Evolutionary conservation across 2,797 vertebrate genomes (phyloP).

Genomic region (Hapalemur alaotrensis): DNA sequence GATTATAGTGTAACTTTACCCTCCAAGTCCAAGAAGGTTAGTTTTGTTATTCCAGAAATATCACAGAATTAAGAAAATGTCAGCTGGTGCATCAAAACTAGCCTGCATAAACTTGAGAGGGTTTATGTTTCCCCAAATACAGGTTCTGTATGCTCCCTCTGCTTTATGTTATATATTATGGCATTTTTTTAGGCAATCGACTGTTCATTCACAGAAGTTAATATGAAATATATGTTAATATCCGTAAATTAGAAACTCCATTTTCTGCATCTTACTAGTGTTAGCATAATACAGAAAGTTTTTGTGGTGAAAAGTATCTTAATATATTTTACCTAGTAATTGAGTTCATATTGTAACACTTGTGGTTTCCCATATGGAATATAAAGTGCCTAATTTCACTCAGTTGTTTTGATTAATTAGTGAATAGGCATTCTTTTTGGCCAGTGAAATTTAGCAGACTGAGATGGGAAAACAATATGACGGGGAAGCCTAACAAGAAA

Average conservation of each 20-base stretch:
- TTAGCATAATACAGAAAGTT: neutral
- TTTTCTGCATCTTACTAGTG: neutral
- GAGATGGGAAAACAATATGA: neutral
- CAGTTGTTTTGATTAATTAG: neutral
- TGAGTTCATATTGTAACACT: neutral
- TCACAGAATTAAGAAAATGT: constrained; percentile 24
- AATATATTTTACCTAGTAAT: neutral
- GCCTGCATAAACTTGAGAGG: constrained; percentile 18
- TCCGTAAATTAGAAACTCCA: neutral
- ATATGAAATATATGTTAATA: neutral
- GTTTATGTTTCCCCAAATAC: neutral
- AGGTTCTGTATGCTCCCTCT: constrained; percentile 19
- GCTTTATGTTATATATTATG: neutral
- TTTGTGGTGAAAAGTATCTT: neutral
- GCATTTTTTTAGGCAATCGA: constrained; percentile 7
- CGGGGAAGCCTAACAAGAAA: neutral
- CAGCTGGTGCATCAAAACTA: constrained; percentile 8
- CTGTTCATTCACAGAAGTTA: neutral
- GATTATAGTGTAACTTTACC: constrained; percentile 56
- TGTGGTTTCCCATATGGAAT: neutral
- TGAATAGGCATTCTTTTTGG: neutral
- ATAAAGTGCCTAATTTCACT: neutral
- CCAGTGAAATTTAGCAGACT: neutral
- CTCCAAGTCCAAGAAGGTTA: constrained; percentile 53
- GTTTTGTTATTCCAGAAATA: constrained; percentile 52